A percentile compares a stretch with the other conserved stretches of the same genome.
Conservation (phyloP, 2,797 vertebrate genomes). For the Chanos chanos region DNA sequence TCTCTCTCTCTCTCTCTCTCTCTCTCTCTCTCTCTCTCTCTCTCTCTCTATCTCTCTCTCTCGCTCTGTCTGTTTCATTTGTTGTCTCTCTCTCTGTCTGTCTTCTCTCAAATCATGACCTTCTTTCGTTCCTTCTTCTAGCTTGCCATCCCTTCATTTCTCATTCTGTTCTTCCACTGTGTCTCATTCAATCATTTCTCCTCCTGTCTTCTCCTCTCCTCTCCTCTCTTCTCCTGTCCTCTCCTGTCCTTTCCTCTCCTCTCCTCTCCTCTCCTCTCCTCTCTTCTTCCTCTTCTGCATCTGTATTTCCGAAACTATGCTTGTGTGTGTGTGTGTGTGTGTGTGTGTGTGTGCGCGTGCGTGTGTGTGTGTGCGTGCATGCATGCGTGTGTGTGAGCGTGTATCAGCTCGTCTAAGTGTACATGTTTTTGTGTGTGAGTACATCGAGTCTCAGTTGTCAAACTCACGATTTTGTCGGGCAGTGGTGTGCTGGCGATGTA, state of each 20-base stretch:
- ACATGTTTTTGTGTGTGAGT: too few species aligned
- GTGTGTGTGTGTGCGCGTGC: neutral
- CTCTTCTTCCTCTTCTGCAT: too few species aligned
- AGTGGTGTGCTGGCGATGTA: constrained; percentile 93
- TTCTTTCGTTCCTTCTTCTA: too few species aligned
- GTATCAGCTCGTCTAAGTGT: too few species aligned
- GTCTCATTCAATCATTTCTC: too few species aligned
- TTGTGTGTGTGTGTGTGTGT: neutral
- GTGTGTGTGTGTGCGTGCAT: neutral
- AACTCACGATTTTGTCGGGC: constrained; percentile 92
- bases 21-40: constrained; percentile 5
- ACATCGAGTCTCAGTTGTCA: too few species aligned
- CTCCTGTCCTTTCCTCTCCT: neutral
- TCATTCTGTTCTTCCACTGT: too few species aligned
- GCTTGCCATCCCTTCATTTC: too few species aligned
- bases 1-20: constrained; percentile 22
- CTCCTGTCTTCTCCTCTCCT: constrained; percentile 11
- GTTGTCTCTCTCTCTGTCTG: constrained; percentile 11
- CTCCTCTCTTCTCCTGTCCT: neutral
- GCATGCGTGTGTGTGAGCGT: neutral
- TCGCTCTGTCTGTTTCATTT: neutral
- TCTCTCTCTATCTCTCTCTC: constrained; percentile 9
- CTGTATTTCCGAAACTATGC: too few species aligned
- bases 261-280: too few species aligned
- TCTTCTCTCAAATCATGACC: neutral